Evolutionary conservation across 2,113 vertebrate genomes (phyloP).

Genomic region (Bubo scandiacus): DNA sequence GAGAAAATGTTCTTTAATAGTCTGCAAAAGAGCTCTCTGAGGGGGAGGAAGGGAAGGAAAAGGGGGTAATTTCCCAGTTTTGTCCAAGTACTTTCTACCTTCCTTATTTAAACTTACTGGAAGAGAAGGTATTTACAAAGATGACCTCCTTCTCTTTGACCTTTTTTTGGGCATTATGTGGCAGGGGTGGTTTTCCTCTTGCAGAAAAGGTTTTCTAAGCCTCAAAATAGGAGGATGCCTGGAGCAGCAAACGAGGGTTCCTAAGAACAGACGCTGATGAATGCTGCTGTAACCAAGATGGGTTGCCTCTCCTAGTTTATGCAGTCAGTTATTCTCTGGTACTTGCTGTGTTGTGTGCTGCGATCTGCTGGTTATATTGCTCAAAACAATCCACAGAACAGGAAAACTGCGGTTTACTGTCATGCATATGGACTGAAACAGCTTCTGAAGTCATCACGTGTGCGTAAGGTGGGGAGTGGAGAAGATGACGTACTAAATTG

Average conservation of each 20-base stretch:
- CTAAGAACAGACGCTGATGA: not conserved
- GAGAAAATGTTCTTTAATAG: not conserved
- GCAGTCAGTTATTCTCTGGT: not conserved
- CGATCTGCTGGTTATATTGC: not conserved
- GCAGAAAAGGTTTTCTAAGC: not conserved
- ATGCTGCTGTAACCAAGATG: not conserved
- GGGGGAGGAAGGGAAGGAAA: not conserved
- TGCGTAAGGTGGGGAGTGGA: not conserved
- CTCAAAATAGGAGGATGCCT: not conserved
- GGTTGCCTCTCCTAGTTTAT: not conserved
- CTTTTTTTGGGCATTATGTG: not conserved
- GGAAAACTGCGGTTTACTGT: not conserved
- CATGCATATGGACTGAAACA: not conserved
- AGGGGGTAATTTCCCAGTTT: not conserved
- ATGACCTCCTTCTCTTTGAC: not conserved
- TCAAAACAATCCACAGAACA: not conserved
- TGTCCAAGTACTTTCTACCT: not conserved
- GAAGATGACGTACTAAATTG: not conserved
- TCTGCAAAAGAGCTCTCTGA: not conserved
- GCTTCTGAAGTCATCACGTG: not conserved
- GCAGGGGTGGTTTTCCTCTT: not conserved
- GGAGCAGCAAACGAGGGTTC: not conserved
- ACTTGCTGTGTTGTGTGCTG: not conserved
- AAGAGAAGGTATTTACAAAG: not conserved
- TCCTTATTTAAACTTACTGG: not conserved